Conservation (phyloP, 2,888 invertebrate species). For the Caradrina kadenii region DNA sequence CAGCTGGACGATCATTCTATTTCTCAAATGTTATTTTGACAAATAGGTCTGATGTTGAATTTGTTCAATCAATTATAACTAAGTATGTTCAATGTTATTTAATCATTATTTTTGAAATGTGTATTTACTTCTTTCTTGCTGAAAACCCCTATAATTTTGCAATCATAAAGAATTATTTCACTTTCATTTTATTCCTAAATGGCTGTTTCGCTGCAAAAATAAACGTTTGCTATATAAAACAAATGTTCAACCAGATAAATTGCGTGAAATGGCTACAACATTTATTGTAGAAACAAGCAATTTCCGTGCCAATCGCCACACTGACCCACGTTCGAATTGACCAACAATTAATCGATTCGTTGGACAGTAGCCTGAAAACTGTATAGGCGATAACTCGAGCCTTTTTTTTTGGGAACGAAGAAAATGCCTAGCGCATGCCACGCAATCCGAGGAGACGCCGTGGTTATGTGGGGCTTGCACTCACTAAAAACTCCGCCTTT, state of each 20-base stretch:
- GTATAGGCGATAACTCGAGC: constrained; percentile 9
- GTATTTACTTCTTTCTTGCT: constrained; percentile 3
- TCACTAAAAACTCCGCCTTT: too few relatives aligned
- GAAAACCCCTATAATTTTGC: background rate
- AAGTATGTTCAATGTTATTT: constrained; percentile 8
- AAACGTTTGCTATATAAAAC: constrained; percentile 46
- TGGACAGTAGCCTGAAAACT: constrained; percentile 33
- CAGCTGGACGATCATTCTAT: constrained; percentile 7
- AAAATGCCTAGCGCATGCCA: too few relatives aligned
- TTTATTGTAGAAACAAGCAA: constrained; percentile 52
- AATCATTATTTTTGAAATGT: constrained; percentile 5
- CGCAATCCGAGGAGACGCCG: too few relatives aligned
- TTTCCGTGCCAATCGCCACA: constrained; percentile 57
- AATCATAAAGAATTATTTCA: constrained; percentile 1
- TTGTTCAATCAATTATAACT: constrained; percentile 20
- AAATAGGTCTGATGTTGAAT: constrained; percentile 28
- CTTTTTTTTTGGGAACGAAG: too few relatives aligned
- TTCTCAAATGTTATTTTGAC: constrained; percentile 43
- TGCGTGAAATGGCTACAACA: constrained; percentile 35
- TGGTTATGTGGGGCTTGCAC: too few relatives aligned
- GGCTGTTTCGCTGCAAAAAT: constrained; percentile 29
- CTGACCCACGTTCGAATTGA: constrained; percentile 48
- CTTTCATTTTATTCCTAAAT: constrained; percentile 28
- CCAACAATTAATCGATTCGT: constrained; percentile 55
- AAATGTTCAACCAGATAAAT: constrained; percentile 44